Evolutionary conservation across 2,113 vertebrate species (phyloP).

Genomic region (Varanus salvator): DNA sequence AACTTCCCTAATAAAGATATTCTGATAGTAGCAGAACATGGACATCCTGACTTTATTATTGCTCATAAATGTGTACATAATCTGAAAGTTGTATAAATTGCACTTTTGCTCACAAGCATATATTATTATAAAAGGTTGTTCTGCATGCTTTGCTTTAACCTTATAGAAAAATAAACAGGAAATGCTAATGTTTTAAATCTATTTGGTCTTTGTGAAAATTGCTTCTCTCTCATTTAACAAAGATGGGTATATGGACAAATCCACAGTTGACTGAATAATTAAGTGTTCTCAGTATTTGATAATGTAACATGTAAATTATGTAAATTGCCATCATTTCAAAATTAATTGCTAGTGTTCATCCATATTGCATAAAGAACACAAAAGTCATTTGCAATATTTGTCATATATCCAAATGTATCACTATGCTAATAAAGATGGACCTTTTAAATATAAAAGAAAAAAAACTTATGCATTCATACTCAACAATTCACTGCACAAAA

Average conservation of each 20-base stretch:
- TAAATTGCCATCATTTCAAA: slow-evolving; percentile 18
- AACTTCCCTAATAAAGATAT: too few species aligned
- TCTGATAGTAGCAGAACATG: neutral
- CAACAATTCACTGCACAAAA: slow-evolving; percentile 32
- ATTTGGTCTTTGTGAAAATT: neutral
- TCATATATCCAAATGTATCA: neutral
- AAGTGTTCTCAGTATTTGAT: neutral
- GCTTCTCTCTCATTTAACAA: neutral
- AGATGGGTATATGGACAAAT: too few species aligned
- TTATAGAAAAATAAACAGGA: neutral
- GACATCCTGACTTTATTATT: neutral
- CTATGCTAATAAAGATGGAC: neutral
- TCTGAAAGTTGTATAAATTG: neutral
- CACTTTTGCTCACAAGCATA: neutral
- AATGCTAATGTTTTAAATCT: neutral
- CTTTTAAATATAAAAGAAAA: neutral
- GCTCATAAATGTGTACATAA: neutral
- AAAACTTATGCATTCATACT: neutral
- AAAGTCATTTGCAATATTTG: neutral
- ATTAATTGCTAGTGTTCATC: slow-evolving; percentile 14
- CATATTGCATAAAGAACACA: slow-evolving; percentile 22
- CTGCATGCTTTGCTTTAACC: neutral
- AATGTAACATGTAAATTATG: slow-evolving; percentile 14
- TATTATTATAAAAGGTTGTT: neutral
- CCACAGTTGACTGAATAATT: slow-evolving; percentile 1